These are phyloP conservation scores for fruit fly (Drosophila melanogaster) DNA, from an alignment of 1,140 invertebrate genomes.

Conservation along the genomic window Release_6_plus_ISO1_MT NT_037436.4:1910001-1910500, in stretches of 20 bases:
- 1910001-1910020: constrained; percentile 41
- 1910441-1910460: constrained; percentile 44
- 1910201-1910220: constrained; percentile 84
- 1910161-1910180: constrained; percentile 76
- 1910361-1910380: constrained; percentile 13
- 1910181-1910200: constrained; percentile 84
- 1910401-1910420: constrained; percentile 14
- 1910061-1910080: constrained; percentile 14
- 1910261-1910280: constrained; percentile 42
- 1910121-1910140: constrained; percentile 12
- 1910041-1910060: not conserved
- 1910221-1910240: constrained; percentile 81
- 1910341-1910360: constrained; percentile 26
- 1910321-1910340: constrained; percentile 20
- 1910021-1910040: constrained; percentile 39
- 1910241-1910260: constrained; percentile 76
- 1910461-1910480: constrained; percentile 14
- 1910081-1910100: constrained; percentile 26
- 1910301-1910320: constrained; percentile 43
- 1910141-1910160: constrained; percentile 60
- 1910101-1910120: constrained; percentile 19
- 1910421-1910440: constrained; percentile 35
- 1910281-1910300: constrained; percentile 72
- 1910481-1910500: constrained; percentile 47
- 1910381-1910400: constrained; percentile 56